These are phyloP conservation scores for Ochropacha duplaris DNA, from an alignment of 2,888 invertebrate species.

Conservation along the genomic window DNA sequence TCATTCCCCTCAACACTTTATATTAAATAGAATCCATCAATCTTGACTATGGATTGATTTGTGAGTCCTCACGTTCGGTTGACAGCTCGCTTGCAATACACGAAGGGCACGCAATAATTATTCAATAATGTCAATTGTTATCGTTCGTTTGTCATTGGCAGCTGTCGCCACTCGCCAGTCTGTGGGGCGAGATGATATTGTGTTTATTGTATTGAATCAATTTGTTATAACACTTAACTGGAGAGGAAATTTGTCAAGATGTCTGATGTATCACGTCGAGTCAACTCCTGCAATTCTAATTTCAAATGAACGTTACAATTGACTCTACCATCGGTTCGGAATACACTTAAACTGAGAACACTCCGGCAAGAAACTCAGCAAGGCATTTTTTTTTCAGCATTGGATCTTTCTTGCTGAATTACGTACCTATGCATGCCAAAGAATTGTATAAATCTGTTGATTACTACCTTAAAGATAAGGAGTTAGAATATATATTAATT, in stretches of 20 bases:
- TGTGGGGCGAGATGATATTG: conserved; percentile 10
- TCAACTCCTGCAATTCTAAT: not conserved
- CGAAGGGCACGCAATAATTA: conserved; percentile 26
- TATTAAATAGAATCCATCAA: not conserved
- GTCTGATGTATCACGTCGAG: not conserved
- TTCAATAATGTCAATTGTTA: conserved; percentile 27
- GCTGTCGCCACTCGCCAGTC: conserved; percentile 24
- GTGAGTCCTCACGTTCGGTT: not conserved
- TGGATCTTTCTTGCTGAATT: too few species aligned
- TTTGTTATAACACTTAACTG: not conserved
- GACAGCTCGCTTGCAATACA: conserved; percentile 3
- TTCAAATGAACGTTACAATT: too few species aligned
- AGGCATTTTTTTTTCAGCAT: too few species aligned
- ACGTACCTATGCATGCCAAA: not conserved
- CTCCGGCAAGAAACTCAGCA: too few species aligned
- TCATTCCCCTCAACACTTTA: not conserved
- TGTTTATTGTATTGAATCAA: conserved; percentile 5
- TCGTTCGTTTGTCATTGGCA: conserved; percentile 28
- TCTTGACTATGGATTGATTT: not conserved
- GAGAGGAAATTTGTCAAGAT: not conserved
- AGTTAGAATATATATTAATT: too few species aligned
- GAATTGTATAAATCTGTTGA: too few species aligned
- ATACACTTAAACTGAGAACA: too few species aligned
- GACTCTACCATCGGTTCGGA: too few species aligned
- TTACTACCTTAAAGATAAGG: too few species aligned